phyloP scores from a whole-genome alignment of 92 coral and sea anemone species.

The Porites rus region DNA sequence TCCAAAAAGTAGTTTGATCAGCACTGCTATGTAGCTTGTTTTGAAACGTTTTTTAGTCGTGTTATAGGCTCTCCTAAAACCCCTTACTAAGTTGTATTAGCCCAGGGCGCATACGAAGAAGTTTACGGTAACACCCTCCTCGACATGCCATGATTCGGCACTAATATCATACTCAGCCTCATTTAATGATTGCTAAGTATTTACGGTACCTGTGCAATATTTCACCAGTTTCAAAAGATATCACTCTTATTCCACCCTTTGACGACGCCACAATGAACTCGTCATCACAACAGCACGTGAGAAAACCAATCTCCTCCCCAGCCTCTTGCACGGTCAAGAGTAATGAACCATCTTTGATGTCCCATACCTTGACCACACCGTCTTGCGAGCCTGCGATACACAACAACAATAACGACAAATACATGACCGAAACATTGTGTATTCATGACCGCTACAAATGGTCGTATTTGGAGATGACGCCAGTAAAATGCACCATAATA shows the following conservation, averaged over 20 bases:
- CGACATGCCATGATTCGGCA: no score
- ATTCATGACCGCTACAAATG: no score
- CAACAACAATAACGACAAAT: background rate
- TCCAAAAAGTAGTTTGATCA: no score
- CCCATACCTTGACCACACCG: conserved; percentile 83
- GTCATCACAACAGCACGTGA: conserved; percentile 73
- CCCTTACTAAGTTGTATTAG: no score
- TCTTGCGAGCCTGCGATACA: conserved; percentile 69
- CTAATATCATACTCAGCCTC: background rate
- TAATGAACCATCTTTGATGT: conserved; percentile 61
- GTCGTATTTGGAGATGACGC: no score
- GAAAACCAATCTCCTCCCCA: conserved; percentile 71
- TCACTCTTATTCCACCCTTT: conserved; percentile 67
- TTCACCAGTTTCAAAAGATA: conserved; percentile 88
- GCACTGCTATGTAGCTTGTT: no score
- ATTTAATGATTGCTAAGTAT: background rate
- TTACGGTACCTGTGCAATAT: conserved; percentile 73
- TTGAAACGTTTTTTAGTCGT: no score
- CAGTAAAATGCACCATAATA: no score
- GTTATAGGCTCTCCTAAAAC: no score
- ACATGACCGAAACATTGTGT: background rate
- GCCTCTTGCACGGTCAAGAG: conserved; percentile 72
- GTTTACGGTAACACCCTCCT: no score
- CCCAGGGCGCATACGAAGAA: no score
- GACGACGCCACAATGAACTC: conserved; percentile 74